Percentiles rank a stretch among this genome's conserved stretches.
Conservation (phyloP, 2,797 vertebrate species). For the Intellagama lesueurii region DNA sequence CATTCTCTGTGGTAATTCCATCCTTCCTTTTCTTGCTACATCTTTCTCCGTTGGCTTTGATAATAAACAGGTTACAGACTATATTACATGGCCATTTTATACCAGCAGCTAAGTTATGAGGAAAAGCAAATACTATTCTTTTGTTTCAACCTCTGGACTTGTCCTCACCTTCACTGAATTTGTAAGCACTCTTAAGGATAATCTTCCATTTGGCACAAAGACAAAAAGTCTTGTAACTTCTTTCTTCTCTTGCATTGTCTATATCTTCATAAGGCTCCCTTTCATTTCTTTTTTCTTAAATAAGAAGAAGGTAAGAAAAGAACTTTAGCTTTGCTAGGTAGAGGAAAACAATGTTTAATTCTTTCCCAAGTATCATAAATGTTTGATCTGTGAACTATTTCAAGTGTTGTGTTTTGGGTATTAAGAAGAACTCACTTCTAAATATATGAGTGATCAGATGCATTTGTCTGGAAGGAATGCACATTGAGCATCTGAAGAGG, state of each 20-base stretch:
- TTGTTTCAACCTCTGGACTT: conserved; percentile 21
- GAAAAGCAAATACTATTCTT: background rate
- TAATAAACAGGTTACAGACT: background rate
- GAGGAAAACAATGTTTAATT: background rate
- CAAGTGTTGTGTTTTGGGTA: background rate
- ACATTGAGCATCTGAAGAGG: no score
- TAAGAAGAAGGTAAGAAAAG: background rate
- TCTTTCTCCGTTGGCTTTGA: background rate
- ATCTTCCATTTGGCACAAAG: conserved; percentile 16
- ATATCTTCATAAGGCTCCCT: conserved; percentile 15
- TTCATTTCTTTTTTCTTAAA: conserved; percentile 44
- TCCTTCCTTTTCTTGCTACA: background rate
- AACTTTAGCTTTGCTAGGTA: conserved; percentile 3
- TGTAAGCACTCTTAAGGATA: conserved; percentile 47
- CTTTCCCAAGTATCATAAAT: background rate
- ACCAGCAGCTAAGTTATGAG: background rate
- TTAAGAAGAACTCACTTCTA: no score
- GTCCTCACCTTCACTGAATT: conserved; percentile 10
- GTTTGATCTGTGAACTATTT: background rate
- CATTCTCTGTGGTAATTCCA: background rate
- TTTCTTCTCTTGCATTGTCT: conserved; percentile 31
- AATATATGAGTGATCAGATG: no score
- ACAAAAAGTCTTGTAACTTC: background rate
- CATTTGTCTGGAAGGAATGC: no score
- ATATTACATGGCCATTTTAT: conserved; percentile 5